Base-by-base conservation (phyloP, 2,888 invertebrate species). In the Phragmatobia fuliginosa region DNA sequence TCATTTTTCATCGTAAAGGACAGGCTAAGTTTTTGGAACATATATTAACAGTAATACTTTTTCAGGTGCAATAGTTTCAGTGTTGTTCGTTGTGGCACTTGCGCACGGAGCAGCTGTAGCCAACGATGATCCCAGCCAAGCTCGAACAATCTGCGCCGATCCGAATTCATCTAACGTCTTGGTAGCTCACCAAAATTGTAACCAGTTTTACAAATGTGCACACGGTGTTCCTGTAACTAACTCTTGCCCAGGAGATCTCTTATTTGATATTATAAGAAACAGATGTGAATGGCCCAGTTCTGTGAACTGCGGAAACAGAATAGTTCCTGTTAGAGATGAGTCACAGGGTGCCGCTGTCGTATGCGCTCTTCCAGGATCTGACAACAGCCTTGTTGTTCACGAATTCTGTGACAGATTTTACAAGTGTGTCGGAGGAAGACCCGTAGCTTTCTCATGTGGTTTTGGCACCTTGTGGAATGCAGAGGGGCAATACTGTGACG, bases 141-240 rank as follows among this genome's bases (percentile, higher is more conserved):
- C 79, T 10, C 66, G 67, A 0, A 32, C 65, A 10, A 75, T 88
- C 49, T 88, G 88, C 63, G 74, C 76, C 5, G 68, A 68, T 36
- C 36, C 68, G 8, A 75, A 67, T 21, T 82, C 83, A 8, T 74
- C 85, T 0, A 78, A 81, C 21, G 61, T 76, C 0, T 62, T 86
- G 10, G 70, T 86, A 0, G 81, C 87, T 52, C 84, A 87, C 58
- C 81, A 84, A 70, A 75, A 82, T 63, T 87, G 87, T 71, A 82
- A 84, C 65, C 70, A 82, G 52, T 87, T 79, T 38, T 87, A 85
- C 62, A 81, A 71, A 28, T 87, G 87, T 61, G 28, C 32, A 18
- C 67, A 52, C 11, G 32, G 68, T 10, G 82, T 83, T n/a, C 83
- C 86, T 2, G 78, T 86, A 0, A 60, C 75, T 0, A n/a, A 67